Conservation (phyloP, 1,140 invertebrate species). For the Artemia franciscana region DNA sequence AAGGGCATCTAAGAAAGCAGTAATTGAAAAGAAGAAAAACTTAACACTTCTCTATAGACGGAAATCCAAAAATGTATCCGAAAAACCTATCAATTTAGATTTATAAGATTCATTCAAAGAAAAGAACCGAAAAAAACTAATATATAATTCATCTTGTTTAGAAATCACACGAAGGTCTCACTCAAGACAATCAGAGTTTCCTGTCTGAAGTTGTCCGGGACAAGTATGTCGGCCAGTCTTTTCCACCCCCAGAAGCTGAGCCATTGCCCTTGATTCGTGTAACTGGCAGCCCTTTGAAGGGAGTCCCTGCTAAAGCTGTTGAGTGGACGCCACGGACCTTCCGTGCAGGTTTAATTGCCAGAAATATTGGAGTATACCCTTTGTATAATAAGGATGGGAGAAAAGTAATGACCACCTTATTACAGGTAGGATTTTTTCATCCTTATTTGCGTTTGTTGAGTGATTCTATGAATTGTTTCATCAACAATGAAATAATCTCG, state of each 20-base stretch:
- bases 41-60: background rate
- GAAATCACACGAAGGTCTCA: constrained; percentile 41
- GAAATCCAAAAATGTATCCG: background rate
- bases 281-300: constrained; percentile 29
- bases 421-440: constrained; percentile 38
- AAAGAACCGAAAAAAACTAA: no score
- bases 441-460: no score
- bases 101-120: no score
- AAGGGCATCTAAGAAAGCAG: background rate
- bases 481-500: no score
- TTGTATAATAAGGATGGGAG: constrained; percentile 72
- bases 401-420: constrained; percentile 46
- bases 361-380: constrained; percentile 79
- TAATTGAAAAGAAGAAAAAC: no score
- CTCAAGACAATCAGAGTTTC: constrained; percentile 54
- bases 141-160: constrained; percentile 21
- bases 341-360: constrained; percentile 62
- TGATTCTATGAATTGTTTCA: no score
- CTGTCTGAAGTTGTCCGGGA: constrained; percentile 48
- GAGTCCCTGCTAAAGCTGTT: constrained; percentile 24
- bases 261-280: constrained; percentile 1
- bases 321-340: constrained; percentile 36
- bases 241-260: constrained; percentile 21
- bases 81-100: background rate
- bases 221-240: constrained; percentile 26